Base-by-base conservation (phyloP, 2,113 vertebrate genomes). In the Menura novaehollandiae region DNA sequence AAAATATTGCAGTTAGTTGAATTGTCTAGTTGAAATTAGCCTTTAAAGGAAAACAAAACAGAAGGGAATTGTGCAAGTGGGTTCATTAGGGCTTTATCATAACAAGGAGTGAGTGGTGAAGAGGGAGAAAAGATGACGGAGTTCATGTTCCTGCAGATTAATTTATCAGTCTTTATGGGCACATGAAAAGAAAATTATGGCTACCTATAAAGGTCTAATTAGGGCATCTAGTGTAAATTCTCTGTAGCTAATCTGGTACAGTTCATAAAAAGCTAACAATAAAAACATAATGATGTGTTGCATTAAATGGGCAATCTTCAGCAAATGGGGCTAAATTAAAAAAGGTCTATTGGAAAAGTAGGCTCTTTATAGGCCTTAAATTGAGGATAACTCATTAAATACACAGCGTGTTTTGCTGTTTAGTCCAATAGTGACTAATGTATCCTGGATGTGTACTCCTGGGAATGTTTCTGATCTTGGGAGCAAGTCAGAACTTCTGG, bases 1-100 rank as follows among this genome's bases (percentile, higher is more conserved):
- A 98, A 98, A 98, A 98, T 97, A 97, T 87, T 97, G 97, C 97
- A 94, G 96, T 96, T 95, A 80, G 95, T 94, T 96, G 93, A 98
- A 97, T 97, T 97, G 96, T 97, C 97, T 97, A 94, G 92, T 95
- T 96, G 95, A 97, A 98, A 97, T 95, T 95, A 88, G 95, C 97
- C 98, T 98, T 98, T 98, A 97, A 98, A 98, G 98, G 97, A 97
- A 96, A 97, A 87, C 94, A 95, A 89, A 97, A 96, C 95, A 96
- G 93, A 93, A 95, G 94, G 95, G 97, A 95, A 95, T 95, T 97
- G 94, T 97, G 95, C 96, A 96, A 97, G 96, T 94, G 91, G 76
- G 52, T 94, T 93, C 95, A 96, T 96, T 94, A 97, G 97, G 77
- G 75, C 41, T 91, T 94, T 91, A 97, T 93, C 94, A 94, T 95